Evolutionary conservation across 2,113 vertebrate genomes (phyloP), one percentile per base, ranked within the genome.

Genomic region (Paramisgurnus dabryanus): DNA sequence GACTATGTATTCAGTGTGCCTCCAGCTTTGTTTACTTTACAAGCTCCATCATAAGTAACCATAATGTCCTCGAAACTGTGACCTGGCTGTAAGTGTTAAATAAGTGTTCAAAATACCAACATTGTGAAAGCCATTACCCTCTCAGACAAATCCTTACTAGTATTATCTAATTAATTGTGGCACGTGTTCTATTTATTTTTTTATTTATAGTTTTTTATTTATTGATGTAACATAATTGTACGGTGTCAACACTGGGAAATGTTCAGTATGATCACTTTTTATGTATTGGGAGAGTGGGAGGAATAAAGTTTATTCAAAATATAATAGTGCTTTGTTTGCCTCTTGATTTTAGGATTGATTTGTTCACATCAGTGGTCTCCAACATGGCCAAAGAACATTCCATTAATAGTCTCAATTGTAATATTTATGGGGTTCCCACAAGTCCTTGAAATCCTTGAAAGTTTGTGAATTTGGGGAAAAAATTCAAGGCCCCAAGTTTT

Each of bases 231-330:
- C 40, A 86, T 85, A 91, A 88, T 87, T 88, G 85, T 91, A 75
- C n/a, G 70, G 84, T 91, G 86, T 92, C 90, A 89, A 89, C 90
- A 91, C 84, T 82, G 86, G 81, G 88, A 88, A 86, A 90, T 84
- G 89, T 92, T 91, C 81, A 89, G 81, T 89, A 87, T 82, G 79
- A 88, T 92, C 92, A 93, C 90, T 89, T 92, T 92, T 92, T 90
- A 91, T 86, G 81, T 92, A 80, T 87, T 86, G 76, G 86, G 84
- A 79, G 13, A 80, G 83, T 80, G 85, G 91, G 89, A 84, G 89
- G 82, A 94, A 91, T 93, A 94, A 94, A 92, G 90, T 92, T 93
- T 90, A 89, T 89, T 91, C 83, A 90, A 90, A 89, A 83, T 71
- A 6, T 50, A 40, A 18, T 10, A 49, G 2, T 47, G 75, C 17